A percentile compares a stretch with the other conserved stretches of the same genome.
These are phyloP conservation scores for Anarsia innoxiella DNA, from an alignment of 2,888 invertebrate genomes.

Conservation along the genomic window DNA sequence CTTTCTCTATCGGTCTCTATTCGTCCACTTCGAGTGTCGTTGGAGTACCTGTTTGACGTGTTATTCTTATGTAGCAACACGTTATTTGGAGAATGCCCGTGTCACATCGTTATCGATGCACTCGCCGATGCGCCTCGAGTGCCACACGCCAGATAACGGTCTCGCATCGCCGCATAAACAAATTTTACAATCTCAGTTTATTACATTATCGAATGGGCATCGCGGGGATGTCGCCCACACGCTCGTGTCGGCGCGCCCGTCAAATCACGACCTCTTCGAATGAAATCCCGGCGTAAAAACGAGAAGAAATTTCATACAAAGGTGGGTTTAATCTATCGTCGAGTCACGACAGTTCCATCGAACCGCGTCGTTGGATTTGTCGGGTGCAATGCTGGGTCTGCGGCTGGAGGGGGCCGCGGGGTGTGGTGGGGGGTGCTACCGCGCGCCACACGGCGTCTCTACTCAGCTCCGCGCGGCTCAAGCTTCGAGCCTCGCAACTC, in stretches of 20 bases:
- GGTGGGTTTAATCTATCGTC: slow-evolving; percentile 46
- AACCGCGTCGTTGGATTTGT: slow-evolving; percentile 47
- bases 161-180: slow-evolving; percentile 42
- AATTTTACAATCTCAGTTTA: slow-evolving; percentile 47
- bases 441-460: slow-evolving; percentile 31
- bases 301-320: slow-evolving; percentile 52
- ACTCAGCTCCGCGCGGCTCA: slow-evolving; percentile 16
- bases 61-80: slow-evolving; percentile 16
- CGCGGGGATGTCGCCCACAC: slow-evolving; percentile 39
- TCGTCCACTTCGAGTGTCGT: slow-evolving; percentile 11
- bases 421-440: slow-evolving; percentile 36
- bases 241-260: slow-evolving; percentile 35
- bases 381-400: slow-evolving; percentile 42
- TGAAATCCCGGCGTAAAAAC: slow-evolving; percentile 44
- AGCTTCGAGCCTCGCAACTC: slow-evolving; percentile 20
- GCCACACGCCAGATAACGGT: slow-evolving; percentile 54
- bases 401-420: slow-evolving; percentile 27
- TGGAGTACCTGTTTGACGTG: slow-evolving; percentile 10
- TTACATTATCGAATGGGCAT: slow-evolving; percentile 43
- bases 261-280: slow-evolving; percentile 46
- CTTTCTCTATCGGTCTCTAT: slow-evolving; percentile 24
- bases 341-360: slow-evolving; percentile 48
- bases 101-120: slow-evolving; percentile 46
- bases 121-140: slow-evolving; percentile 37
- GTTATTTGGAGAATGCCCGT: slow-evolving; percentile 17